These are phyloP conservation scores for Dendrolimus punctatus DNA, from an alignment of 1,140 invertebrate species.

Conservation along the genomic window DNA sequence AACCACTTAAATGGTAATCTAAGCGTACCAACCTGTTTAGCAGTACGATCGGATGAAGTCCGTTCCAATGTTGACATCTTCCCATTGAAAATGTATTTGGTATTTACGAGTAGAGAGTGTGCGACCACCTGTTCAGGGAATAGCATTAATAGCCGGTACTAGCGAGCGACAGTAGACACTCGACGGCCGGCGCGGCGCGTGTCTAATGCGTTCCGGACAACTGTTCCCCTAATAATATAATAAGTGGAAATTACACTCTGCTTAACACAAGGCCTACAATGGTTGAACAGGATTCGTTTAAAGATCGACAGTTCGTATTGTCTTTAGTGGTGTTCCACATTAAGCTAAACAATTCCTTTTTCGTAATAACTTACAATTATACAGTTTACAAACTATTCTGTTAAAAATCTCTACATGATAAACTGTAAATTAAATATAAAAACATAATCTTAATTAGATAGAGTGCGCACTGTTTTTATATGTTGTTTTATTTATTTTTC, in stretches of 20 bases:
- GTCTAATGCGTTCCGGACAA: slow-evolving; percentile 13
- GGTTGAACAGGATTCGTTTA: slow-evolving; percentile 19
- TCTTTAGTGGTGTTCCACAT: slow-evolving; percentile 5
- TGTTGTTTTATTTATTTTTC: slow-evolving; percentile 24
- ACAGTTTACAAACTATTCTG: too few relatives aligned
- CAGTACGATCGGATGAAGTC: too few relatives aligned
- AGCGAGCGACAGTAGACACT: slow-evolving; percentile 7
- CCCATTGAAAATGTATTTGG: slow-evolving; percentile 3
- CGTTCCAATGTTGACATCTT: too few relatives aligned
- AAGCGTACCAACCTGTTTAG: too few relatives aligned
- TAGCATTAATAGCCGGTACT: slow-evolving; percentile 9
- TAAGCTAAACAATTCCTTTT: neutral
- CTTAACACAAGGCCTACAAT: slow-evolving; percentile 17
- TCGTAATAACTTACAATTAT: too few relatives aligned
- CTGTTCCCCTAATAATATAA: slow-evolving; percentile 24
- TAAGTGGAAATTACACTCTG: slow-evolving; percentile 27
- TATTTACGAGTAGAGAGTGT: slow-evolving; percentile 3
- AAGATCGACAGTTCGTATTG: slow-evolving; percentile 16
- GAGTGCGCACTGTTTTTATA: too few relatives aligned
- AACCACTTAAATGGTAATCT: neutral
- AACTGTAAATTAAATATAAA: too few relatives aligned
- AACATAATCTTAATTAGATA: too few relatives aligned
- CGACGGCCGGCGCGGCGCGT: slow-evolving; percentile 16
- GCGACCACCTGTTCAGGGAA: slow-evolving; percentile 12
- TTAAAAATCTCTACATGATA: too few relatives aligned